Conservation (phyloP, 2,888 invertebrate species). For the Teleogryllus oceanicus region DNA sequence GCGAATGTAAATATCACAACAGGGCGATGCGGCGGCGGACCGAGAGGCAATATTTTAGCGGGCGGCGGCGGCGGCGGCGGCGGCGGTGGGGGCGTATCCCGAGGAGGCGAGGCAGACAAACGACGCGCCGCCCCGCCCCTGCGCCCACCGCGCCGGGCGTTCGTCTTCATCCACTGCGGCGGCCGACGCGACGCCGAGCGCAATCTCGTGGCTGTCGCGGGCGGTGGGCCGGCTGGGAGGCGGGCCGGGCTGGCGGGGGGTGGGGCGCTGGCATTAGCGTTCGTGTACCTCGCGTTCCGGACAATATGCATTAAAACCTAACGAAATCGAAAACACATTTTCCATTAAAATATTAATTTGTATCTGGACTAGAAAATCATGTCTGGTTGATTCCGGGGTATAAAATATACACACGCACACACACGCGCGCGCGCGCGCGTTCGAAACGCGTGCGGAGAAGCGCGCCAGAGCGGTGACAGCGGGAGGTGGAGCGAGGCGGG, state of each 20-base stretch:
- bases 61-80: neutral
- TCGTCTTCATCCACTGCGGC: slow-evolving; percentile 18
- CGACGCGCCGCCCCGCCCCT: neutral
- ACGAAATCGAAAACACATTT: neutral
- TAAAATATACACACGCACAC: neutral
- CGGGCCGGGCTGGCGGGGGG: too few relatives aligned
- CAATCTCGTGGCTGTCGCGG: neutral
- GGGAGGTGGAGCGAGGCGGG: neutral
- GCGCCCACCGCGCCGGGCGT: too few relatives aligned
- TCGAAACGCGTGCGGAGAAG: too few relatives aligned
- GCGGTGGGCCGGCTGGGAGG: too few relatives aligned
- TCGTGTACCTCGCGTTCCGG: too few relatives aligned
- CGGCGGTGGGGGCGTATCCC: neutral
- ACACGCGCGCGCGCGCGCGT: too few relatives aligned
- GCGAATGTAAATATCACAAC: neutral
- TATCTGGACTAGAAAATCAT: neutral
- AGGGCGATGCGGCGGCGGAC: neutral
- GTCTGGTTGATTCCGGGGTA: neutral
- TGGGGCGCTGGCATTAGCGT: too few relatives aligned
- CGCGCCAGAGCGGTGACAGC: too few relatives aligned
- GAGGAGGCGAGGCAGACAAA: neutral
- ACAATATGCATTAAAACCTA: neutral
- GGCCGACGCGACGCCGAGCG: neutral
- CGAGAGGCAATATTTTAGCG: slow-evolving; percentile 10
- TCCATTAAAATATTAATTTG: neutral